Evolutionary conservation across 2,113 vertebrate species (phyloP).

Genomic region (Pollachius pollachius): DNA sequence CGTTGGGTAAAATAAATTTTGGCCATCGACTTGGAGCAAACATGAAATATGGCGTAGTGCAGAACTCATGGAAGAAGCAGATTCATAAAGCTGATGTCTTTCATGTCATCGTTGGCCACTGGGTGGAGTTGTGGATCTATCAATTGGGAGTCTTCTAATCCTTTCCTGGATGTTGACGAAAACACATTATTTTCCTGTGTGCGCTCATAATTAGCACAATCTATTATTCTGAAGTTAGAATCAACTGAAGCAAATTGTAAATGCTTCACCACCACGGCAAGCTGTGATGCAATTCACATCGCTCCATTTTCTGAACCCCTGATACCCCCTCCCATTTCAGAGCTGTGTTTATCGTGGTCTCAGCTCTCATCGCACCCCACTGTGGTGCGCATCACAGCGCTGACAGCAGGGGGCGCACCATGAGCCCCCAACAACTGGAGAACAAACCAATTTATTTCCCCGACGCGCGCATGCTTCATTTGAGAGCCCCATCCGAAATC

Average conservation of each 20-base stretch:
- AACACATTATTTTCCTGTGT: conserved; percentile 15
- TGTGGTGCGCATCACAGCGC: conserved; percentile 11
- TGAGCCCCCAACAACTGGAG: conserved; percentile 13
- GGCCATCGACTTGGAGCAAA: too few species aligned
- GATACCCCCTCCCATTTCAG: conserved; percentile 12
- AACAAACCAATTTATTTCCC: conserved; percentile 56
- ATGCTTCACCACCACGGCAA: conserved; percentile 18
- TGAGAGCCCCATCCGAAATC: conserved; percentile 58
- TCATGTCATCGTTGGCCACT: conserved; percentile 33
- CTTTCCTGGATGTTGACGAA: conserved; percentile 9
- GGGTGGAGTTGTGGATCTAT: conserved; percentile 54
- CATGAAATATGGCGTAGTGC: background rate
- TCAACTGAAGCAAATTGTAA: conserved; percentile 50
- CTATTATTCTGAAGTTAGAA: conserved; percentile 6
- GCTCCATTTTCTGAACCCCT: background rate
- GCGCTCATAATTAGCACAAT: conserved; percentile 18
- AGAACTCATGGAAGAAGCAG: background rate
- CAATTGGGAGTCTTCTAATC: conserved; percentile 40
- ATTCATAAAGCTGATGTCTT: background rate
- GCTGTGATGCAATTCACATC: conserved; percentile 34
- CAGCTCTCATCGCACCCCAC: background rate
- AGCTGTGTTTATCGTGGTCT: conserved; percentile 17
- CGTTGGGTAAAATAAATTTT: too few species aligned
- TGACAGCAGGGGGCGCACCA: conserved; percentile 50
- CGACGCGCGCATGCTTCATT: conserved; percentile 48